phyloP scores from a whole-genome alignment of 2,113 vertebrate genomes.

The Halcyon senegalensis region DNA sequence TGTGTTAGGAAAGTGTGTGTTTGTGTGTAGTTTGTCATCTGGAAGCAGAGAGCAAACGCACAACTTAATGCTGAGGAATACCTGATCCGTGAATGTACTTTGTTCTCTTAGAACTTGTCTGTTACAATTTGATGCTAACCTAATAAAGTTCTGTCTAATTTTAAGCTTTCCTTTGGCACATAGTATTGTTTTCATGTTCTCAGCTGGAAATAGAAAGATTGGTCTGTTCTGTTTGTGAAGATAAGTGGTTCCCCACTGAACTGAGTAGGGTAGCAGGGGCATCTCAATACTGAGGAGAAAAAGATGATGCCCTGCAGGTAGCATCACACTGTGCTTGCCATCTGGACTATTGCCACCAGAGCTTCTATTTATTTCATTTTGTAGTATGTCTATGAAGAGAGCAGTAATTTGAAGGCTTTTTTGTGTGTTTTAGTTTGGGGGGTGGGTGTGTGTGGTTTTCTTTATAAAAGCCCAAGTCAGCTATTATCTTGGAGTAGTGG shows the following conservation, averaged over 20 bases:
- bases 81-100: conserved; percentile 3
- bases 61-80: not conserved
- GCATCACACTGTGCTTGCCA: not conserved
- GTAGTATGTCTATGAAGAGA: not conserved
- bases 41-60: not conserved
- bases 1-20: not conserved
- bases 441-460: no score
- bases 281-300: not conserved
- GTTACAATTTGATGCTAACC: not conserved
- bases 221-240: not conserved
- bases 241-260: not conserved
- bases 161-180: not conserved
- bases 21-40: not conserved
- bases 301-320: not conserved
- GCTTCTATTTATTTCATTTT: not conserved
- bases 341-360: not conserved
- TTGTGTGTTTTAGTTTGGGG: not conserved
- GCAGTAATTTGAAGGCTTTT: not conserved
- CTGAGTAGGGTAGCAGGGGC: not conserved
- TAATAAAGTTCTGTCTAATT: not conserved
- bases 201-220: not conserved
- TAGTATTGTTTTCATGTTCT: not conserved
- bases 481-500: not conserved
- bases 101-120: not conserved
- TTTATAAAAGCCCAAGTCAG: not conserved